Evolutionary conservation across 2,113 vertebrate genomes (phyloP).

Genomic region (human): GRCh38 chr1:237483001-237483500

Average conservation of each 20-base stretch:
- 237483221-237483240: background rate
- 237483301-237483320: background rate
- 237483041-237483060: background rate
- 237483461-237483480: background rate
- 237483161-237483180: background rate
- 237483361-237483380: accelerated
- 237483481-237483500: background rate
- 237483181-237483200: background rate
- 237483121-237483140: background rate
- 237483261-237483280: background rate
- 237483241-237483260: background rate
- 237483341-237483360: background rate
- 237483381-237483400: too few relatives aligned
- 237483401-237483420: background rate
- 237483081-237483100: background rate
- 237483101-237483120: background rate
- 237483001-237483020: background rate
- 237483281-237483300: background rate
- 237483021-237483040: background rate
- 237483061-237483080: background rate
- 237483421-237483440: too few relatives aligned
- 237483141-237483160: background rate
- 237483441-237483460: background rate
- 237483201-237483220: background rate
- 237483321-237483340: too few relatives aligned